Evolutionary conservation across 2,797 vertebrate species (phyloP).

Genomic region (Columba guinea): DNA sequence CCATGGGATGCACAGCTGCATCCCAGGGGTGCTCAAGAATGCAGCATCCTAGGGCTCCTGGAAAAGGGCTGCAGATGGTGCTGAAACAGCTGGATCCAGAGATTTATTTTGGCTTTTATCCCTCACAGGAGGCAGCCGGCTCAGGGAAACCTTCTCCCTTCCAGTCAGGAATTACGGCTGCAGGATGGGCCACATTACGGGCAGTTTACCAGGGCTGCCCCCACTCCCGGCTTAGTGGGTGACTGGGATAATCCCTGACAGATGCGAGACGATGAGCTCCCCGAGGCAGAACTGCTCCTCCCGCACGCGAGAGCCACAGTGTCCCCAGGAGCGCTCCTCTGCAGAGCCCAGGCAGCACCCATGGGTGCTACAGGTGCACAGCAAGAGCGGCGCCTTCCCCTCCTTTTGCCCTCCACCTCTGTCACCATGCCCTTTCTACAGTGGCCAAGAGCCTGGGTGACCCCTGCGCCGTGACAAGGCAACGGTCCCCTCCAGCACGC

Average conservation of each 20-base stretch:
- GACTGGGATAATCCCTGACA: background rate
- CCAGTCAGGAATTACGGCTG: background rate
- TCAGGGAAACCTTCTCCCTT: background rate
- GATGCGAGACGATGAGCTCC: background rate
- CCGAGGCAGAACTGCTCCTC: background rate
- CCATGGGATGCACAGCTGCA: background rate
- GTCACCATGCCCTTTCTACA: fast-evolving
- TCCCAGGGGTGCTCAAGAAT: background rate
- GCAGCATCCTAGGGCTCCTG: background rate
- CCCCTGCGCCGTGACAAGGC: fast-evolving
- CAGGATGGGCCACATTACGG: background rate
- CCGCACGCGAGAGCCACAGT: fast-evolving
- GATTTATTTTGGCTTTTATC: background rate
- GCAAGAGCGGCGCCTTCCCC: fast-evolving
- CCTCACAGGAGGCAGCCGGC: background rate
- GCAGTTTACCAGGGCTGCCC: fast-evolving
- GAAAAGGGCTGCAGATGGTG: background rate
- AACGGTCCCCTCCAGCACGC: background rate
- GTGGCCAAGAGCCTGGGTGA: background rate
- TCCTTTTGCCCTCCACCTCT: background rate
- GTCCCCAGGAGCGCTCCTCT: background rate
- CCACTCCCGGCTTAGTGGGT: fast-evolving
- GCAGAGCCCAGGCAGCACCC: background rate
- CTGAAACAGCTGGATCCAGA: background rate
- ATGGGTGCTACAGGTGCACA: fast-evolving